These are phyloP conservation scores for Maconellicoccus hirsutus DNA, from an alignment of 1,140 invertebrate species.

Conservation along the genomic window DNA sequence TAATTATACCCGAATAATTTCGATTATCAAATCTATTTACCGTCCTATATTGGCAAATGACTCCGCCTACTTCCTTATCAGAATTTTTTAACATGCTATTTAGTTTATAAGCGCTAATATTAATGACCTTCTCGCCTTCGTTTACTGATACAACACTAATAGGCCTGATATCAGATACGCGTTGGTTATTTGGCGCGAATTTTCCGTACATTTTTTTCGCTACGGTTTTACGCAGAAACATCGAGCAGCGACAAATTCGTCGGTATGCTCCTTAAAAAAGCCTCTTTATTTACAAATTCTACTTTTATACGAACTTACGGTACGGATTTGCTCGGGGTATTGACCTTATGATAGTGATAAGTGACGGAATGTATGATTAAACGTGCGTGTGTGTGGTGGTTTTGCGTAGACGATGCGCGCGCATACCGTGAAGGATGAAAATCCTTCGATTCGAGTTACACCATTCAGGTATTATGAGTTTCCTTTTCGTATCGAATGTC, in stretches of 20 bases:
- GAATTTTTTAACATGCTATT: neutral
- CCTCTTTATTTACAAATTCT: slow-evolving; percentile 9
- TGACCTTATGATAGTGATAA: neutral
- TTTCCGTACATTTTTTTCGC: neutral
- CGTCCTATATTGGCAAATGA: neutral
- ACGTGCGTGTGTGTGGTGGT: neutral
- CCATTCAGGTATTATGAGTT: no score
- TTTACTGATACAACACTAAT: neutral
- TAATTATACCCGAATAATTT: neutral
- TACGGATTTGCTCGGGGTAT: neutral
- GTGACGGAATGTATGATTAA: neutral
- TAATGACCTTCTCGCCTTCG: slow-evolving; percentile 2
- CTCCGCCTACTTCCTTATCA: neutral
- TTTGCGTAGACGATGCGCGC: neutral
- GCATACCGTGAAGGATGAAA: neutral
- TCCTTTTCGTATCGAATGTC: no score
- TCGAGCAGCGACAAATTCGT: neutral
- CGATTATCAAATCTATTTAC: neutral
- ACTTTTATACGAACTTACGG: neutral
- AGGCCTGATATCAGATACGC: neutral
- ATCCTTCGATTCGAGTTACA: no score
- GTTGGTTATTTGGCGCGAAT: neutral
- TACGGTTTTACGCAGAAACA: no score
- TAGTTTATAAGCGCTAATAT: neutral
- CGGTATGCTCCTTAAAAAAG: neutral